Conservation (phyloP, 2,888 invertebrate genomes). For the Polyommatus iphigenia region DNA sequence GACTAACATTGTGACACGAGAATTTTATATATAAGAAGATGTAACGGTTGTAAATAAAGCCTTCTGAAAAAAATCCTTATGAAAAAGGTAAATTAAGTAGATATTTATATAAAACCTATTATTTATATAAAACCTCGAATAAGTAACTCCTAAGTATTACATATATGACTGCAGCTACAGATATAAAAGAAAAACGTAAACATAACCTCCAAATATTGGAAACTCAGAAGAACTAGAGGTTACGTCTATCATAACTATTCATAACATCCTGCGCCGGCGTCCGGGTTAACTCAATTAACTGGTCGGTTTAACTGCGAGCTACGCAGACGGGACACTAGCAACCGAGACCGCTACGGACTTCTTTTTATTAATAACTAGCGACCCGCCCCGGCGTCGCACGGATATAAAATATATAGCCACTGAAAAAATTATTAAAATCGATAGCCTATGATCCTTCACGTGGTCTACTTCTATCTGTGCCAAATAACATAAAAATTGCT, state of each 20-base stretch:
- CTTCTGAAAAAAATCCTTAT: no score
- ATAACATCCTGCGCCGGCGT: slow-evolving; percentile 11
- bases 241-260: slow-evolving; percentile 10
- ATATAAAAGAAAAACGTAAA: slow-evolving; percentile 3
- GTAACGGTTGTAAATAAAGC: no score
- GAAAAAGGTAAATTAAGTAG: no score
- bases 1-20: no score
- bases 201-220: slow-evolving; percentile 7
- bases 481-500: no score
- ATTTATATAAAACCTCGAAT: neutral
- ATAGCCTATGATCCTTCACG: no score
- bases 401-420: no score
- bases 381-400: no score
- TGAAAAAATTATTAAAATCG: no score
- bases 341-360: neutral
- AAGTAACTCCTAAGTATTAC: neutral
- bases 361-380: neutral
- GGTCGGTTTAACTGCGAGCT: neutral
- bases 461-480: no score
- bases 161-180: neutral
- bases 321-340: neutral
- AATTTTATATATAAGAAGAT: no score
- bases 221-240: slow-evolving; percentile 4
- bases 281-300: neutral
- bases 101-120: no score